Evolutionary conservation across 2,797 vertebrate genomes (phyloP).

Genomic region (Pangasius krempfi): DNA sequence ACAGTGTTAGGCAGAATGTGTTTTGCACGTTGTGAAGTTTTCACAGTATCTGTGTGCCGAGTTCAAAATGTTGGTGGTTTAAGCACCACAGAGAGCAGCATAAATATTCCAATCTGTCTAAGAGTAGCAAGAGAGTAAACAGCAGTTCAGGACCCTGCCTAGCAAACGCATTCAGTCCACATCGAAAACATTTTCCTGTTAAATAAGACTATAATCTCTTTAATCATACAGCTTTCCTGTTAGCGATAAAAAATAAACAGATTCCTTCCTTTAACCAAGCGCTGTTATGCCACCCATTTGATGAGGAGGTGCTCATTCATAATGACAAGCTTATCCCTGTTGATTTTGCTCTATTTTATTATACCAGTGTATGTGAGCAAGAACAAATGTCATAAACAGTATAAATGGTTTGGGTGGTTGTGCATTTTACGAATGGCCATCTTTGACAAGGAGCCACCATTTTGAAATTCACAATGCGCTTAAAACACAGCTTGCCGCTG

Average conservation of each 20-base stretch:
- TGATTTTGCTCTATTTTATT: conserved; percentile 36
- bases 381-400: conserved; percentile 34
- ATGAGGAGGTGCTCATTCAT: conserved; percentile 22
- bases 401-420: conserved; percentile 34
- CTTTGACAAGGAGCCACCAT: conserved; percentile 12
- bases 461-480: conserved; percentile 4
- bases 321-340: conserved; percentile 35
- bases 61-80: conserved; percentile 33
- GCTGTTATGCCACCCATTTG: conserved; percentile 27
- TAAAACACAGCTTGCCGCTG: conserved; percentile 22
- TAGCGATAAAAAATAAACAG: conserved; percentile 10
- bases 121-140: conserved; percentile 10
- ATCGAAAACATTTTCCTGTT: not conserved
- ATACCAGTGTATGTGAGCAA: conserved; percentile 24
- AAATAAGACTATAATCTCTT: conserved; percentile 23
- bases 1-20: conserved; percentile 1
- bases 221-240: not conserved
- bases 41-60: conserved; percentile 13
- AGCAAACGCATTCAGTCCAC: not conserved
- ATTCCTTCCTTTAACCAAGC: conserved; percentile 4
- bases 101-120: not conserved
- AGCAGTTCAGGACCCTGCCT: conserved; percentile 30
- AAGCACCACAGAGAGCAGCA: conserved; percentile 1
- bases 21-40: conserved; percentile 16
- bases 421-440: conserved; percentile 42